Evolutionary conservation across 2,797 vertebrate genomes (phyloP).

Genomic region (Etheostoma perlongum): DNA sequence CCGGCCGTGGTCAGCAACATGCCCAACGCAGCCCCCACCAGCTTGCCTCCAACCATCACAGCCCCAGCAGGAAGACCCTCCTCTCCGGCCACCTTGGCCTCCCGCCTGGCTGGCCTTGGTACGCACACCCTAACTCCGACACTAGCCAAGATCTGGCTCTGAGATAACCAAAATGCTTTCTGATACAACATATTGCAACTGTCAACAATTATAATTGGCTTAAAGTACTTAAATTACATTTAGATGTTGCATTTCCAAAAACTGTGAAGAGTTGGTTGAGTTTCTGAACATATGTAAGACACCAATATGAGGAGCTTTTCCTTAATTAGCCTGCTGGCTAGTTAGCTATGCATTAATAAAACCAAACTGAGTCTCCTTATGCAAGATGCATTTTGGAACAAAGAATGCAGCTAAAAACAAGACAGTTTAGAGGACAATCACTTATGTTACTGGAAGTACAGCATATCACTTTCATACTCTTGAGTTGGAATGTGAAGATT

Average conservation of each 20-base stretch:
- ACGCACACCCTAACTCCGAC: constrained; percentile 47
- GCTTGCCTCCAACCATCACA: constrained; percentile 68
- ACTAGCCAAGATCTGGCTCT: neutral
- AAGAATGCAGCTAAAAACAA: neutral
- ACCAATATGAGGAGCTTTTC: neutral
- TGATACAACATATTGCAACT: neutral
- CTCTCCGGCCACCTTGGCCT: constrained; percentile 87
- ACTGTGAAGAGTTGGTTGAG: neutral
- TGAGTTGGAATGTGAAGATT: neutral
- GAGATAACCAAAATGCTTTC: neutral
- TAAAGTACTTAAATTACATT: neutral
- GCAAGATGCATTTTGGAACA: neutral
- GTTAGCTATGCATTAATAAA: neutral
- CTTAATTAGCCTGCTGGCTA: neutral
- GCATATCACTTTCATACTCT: neutral
- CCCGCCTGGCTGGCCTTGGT: constrained; percentile 96
- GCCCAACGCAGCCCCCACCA: constrained; percentile 83
- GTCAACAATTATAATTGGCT: neutral
- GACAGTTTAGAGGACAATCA: neutral
- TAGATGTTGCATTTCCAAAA: neutral
- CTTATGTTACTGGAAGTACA: neutral
- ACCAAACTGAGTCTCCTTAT: neutral
- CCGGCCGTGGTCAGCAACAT: constrained; percentile 98
- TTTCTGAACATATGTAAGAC: neutral
- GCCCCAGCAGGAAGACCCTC: constrained; percentile 72